Conservation (phyloP, 2,797 vertebrate genomes). For the Anguilla megastoma region DNA sequence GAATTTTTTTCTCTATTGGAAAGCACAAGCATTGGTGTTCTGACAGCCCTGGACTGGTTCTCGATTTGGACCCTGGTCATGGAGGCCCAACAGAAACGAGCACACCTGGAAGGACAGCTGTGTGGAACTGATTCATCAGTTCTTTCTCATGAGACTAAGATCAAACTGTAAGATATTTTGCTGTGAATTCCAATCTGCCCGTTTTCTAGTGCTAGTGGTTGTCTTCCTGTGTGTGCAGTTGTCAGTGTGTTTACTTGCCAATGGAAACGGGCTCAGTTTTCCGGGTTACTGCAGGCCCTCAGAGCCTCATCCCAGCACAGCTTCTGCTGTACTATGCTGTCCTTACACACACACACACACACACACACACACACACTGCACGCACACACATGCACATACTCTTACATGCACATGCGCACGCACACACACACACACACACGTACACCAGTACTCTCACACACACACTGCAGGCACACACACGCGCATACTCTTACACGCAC, state of each 20-base stretch:
- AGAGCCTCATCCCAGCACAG: slow-evolving; percentile 1
- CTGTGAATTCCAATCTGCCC: slow-evolving; percentile 37
- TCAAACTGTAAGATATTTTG: slow-evolving; percentile 42
- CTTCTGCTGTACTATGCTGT: slow-evolving; percentile 20
- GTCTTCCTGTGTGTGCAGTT: slow-evolving; percentile 39
- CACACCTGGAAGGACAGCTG: slow-evolving; percentile 25
- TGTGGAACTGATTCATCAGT: not conserved
- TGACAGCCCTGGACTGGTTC: slow-evolving; percentile 21
- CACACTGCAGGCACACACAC: slow-evolving; percentile 24
- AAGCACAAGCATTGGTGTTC: slow-evolving; percentile 34
- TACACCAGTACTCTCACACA: not conserved
- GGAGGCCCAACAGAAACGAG: not conserved
- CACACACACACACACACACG: slow-evolving; percentile 30
- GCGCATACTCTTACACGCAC: not conserved
- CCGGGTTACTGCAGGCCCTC: not conserved
- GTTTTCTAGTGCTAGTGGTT: slow-evolving; percentile 46
- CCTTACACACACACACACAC: slow-evolving; percentile 33
- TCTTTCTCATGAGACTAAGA: slow-evolving; percentile 30
- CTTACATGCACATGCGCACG: slow-evolving; percentile 3
- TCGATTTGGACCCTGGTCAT: not conserved
- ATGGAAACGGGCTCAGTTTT: slow-evolving; percentile 31
- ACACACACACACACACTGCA: slow-evolving; percentile 25
- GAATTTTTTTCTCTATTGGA: slow-evolving; percentile 12
- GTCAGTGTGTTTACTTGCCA: slow-evolving; percentile 50
- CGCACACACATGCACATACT: not conserved